Conservation (phyloP, 2,797 vertebrate genomes). For the Nasua narica region DNA sequence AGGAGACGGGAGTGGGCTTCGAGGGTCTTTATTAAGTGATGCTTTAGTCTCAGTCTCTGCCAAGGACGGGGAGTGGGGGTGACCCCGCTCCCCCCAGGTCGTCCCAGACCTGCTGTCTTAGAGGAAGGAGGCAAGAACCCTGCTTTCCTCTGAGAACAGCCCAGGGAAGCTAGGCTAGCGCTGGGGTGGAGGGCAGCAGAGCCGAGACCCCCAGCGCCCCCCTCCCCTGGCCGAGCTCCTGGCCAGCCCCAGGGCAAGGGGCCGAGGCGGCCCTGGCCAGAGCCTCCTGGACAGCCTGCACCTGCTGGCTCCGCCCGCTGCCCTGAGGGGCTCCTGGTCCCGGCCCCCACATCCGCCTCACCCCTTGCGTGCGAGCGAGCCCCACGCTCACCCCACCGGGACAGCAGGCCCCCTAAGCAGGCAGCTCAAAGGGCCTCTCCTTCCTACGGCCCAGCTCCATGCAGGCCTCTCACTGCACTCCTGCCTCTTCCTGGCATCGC, state of each 20-base stretch:
- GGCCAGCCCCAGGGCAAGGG: background rate
- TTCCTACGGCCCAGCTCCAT: background rate
- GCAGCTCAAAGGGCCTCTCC: background rate
- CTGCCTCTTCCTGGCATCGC: background rate
- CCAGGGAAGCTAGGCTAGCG: background rate
- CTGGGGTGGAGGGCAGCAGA: background rate
- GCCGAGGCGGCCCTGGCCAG: background rate
- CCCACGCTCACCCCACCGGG: background rate
- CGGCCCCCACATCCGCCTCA: background rate
- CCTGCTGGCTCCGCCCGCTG: background rate
- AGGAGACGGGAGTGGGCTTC: conserved; percentile 15
- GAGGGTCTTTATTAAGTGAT: conserved; percentile 72
- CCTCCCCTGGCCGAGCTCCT: background rate
- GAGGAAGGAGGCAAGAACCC: conserved; percentile 40
- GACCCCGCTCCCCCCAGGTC: background rate
- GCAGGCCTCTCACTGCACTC: background rate
- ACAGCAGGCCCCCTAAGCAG: background rate
- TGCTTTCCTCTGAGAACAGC: conserved; percentile 66
- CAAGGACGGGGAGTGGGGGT: background rate
- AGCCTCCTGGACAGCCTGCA: background rate
- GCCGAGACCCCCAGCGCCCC: background rate
- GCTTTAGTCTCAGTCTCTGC: conserved; percentile 54
- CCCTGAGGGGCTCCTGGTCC: conserved; percentile 65
- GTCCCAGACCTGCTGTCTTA: conserved; percentile 34
- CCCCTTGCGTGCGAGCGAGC: background rate